Percentiles rank a stretch among this genome's conserved stretches.
Conservation (phyloP, 2,113 vertebrate species). For the Peucedramus taeniatus region DNA sequence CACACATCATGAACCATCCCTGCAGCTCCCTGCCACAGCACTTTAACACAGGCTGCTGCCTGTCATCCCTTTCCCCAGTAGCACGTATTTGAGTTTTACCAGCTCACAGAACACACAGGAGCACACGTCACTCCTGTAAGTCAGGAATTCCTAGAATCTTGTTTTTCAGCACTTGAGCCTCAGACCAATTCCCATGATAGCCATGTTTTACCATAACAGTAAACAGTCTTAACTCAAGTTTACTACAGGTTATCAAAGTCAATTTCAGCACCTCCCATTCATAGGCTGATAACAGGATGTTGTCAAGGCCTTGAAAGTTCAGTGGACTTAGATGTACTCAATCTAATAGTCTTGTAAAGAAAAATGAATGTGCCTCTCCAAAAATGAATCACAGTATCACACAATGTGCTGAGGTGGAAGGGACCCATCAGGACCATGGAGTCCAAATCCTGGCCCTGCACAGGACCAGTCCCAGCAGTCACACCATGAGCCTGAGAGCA, state of each 20-base stretch:
- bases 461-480: neutral
- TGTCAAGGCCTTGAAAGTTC: neutral
- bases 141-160: neutral
- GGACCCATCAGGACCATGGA: neutral
- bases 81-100: neutral
- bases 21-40: neutral
- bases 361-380: accelerated
- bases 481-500: neutral
- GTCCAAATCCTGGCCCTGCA: neutral
- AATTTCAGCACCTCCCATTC: neutral
- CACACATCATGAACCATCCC: neutral
- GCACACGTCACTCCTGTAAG: neutral
- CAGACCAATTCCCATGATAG: neutral
- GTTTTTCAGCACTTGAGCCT: neutral
- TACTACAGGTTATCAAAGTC: neutral
- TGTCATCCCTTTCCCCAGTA: neutral
- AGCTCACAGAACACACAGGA: neutral
- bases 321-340: neutral
- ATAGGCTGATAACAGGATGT: neutral
- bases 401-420: neutral
- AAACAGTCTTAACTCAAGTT: neutral
- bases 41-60: neutral
- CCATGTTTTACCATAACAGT: neutral
- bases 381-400: neutral
- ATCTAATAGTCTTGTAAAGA: neutral